These are phyloP conservation scores for Galerucella nymphaeae DNA, from an alignment of 2,888 invertebrate genomes.

Conservation along the genomic window DNA sequence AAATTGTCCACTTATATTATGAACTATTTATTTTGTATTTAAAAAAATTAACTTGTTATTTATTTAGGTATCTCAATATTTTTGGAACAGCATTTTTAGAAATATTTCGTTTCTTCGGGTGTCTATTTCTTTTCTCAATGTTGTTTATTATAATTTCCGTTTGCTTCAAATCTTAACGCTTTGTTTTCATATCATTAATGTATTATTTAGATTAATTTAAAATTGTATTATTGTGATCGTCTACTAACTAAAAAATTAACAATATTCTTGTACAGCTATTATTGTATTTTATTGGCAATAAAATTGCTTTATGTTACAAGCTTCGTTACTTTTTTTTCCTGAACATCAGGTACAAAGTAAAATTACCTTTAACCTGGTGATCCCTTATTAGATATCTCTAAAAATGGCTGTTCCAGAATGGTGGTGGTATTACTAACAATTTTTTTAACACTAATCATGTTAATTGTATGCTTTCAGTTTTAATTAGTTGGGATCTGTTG, in stretches of 20 bases:
- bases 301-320: conserved; percentile 63
- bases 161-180: conserved; percentile 28
- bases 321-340: conserved; percentile 52
- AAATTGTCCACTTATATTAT: neutral
- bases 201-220: conserved; percentile 44
- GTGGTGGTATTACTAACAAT: conserved; percentile 57
- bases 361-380: conserved; percentile 35
- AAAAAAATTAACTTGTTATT: conserved; percentile 5
- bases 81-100: conserved; percentile 63
- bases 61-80: conserved; percentile 38
- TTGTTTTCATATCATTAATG: conserved; percentile 31
- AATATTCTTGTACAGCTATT: conserved; percentile 56
- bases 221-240: conserved; percentile 54
- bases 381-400: conserved; percentile 54
- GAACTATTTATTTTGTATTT: neutral
- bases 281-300: conserved; percentile 63
- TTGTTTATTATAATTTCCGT: conserved; percentile 23
- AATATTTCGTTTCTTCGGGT: conserved; percentile 45
- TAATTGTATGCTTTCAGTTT: neutral
- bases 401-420: conserved; percentile 65
- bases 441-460: conserved; percentile 2
- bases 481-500: conserved; percentile 42
- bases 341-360: conserved; percentile 34
- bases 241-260: conserved; percentile 51
- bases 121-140: conserved; percentile 18